phyloP scores from a whole-genome alignment of 2,797 vertebrate species.

The Iguana delicatissima region DNA sequence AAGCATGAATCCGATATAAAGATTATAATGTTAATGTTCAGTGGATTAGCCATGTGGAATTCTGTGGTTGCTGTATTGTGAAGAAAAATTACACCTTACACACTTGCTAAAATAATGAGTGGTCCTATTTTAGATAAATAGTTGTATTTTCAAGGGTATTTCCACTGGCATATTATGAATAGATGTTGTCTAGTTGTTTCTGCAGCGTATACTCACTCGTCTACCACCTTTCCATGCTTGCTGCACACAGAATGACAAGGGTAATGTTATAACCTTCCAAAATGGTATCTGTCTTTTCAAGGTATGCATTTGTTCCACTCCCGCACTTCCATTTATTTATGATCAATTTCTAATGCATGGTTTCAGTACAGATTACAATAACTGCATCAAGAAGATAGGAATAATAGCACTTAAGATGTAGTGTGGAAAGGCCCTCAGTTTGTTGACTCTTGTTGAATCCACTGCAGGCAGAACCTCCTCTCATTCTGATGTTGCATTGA shows the following conservation, averaged over 20 bases:
- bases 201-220: neutral
- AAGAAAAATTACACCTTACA: neutral
- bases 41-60: neutral
- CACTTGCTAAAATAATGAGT: neutral
- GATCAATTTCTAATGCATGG: neutral
- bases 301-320: neutral
- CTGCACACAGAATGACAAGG: neutral
- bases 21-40: neutral
- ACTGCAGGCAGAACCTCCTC: too few species aligned
- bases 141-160: neutral
- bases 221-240: neutral
- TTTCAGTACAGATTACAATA: neutral
- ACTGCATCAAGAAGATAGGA: neutral
- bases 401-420: too few species aligned
- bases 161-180: neutral
- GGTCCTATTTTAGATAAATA: neutral
- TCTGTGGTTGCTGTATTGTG: neutral
- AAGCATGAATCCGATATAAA: neutral
- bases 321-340: neutral
- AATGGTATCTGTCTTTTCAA: neutral
- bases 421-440: too few species aligned
- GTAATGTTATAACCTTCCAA: neutral
- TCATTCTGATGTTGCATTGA: too few species aligned
- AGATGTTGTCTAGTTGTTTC: neutral
- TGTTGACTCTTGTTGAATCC: too few species aligned